Evolutionary conservation across 2,888 invertebrate genomes (phyloP).

Genomic region (Corythucha ciliata): DNA sequence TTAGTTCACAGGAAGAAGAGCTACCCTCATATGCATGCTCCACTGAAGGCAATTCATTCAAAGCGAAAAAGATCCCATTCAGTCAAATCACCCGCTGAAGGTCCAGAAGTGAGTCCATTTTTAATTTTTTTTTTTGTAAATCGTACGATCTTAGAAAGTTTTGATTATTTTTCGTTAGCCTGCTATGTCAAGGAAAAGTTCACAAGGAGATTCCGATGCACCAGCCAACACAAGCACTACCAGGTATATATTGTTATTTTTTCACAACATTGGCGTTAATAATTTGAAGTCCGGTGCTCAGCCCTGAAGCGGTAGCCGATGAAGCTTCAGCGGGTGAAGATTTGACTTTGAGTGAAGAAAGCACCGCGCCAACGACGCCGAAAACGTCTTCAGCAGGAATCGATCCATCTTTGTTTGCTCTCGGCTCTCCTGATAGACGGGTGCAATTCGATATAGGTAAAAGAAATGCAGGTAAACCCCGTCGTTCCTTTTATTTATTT

Average conservation of each 20-base stretch:
- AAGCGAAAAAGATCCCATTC: slow-evolving; percentile 48
- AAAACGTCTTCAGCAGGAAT: no score
- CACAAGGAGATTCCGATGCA: slow-evolving; percentile 33
- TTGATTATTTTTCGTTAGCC: slow-evolving; percentile 2
- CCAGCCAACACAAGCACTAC: neutral
- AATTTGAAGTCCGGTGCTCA: slow-evolving; percentile 8
- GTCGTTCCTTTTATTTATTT: neutral
- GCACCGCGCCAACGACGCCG: slow-evolving; percentile 35
- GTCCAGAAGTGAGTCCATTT: neutral
- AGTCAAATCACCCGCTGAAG: slow-evolving; percentile 17
- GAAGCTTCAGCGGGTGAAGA: slow-evolving; percentile 28
- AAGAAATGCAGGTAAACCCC: slow-evolving; percentile 20
- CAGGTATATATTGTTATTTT: neutral
- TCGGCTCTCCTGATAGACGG: slow-evolving; percentile 33
- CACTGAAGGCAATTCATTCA: slow-evolving; percentile 49
- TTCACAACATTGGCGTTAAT: neutral
- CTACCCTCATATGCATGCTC: slow-evolving; percentile 54
- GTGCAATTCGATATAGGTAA: slow-evolving; percentile 38
- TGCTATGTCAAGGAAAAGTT: slow-evolving; percentile 27
- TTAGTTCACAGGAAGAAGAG: slow-evolving; percentile 54
- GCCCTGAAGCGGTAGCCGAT: slow-evolving; percentile 10
- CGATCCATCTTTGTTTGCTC: no score
- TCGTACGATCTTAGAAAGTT: neutral
- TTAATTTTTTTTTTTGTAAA: neutral
- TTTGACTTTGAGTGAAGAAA: slow-evolving; percentile 25